phyloP scores from a whole-genome alignment of 2,888 invertebrate genomes.

The Gymnosoma rotundatum region DNA sequence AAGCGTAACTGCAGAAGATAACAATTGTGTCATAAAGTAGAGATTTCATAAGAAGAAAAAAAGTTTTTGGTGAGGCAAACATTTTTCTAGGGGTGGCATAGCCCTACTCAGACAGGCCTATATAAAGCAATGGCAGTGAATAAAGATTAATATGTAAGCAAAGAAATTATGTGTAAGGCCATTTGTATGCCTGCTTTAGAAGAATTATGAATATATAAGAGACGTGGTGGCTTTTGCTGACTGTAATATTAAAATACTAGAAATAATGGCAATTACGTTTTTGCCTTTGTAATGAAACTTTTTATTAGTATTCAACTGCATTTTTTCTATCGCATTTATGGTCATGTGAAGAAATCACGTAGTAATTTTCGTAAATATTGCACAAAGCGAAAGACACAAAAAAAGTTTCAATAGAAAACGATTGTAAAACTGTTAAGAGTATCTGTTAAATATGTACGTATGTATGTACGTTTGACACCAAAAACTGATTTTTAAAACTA shows the following conservation, averaged over 20 bases:
- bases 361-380: constrained; percentile 52
- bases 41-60: too few relatives aligned
- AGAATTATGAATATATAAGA: too few relatives aligned
- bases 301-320: constrained; percentile 23
- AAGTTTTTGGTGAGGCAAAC: too few relatives aligned
- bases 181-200: too few relatives aligned
- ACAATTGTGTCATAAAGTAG: too few relatives aligned
- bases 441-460: constrained; percentile 38
- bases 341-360: constrained; percentile 33
- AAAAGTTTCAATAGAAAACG: constrained; percentile 29
- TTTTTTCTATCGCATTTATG: not conserved
- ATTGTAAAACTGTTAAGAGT: constrained; percentile 37
- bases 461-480: not conserved
- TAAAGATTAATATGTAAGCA: too few relatives aligned
- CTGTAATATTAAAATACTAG: not conserved
- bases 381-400: constrained; percentile 20
- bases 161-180: too few relatives aligned
- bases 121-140: too few relatives aligned
- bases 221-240: not conserved
- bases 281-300: not conserved
- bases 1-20: too few relatives aligned
- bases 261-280: not conserved
- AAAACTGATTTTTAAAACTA: constrained; percentile 9
- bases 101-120: too few relatives aligned
- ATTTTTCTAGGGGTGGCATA: too few relatives aligned